Evolutionary conservation across 2,797 vertebrate species (phyloP), one percentile per base, ranked within the genome.

Genomic region (Crotalus adamanteus): DNA sequence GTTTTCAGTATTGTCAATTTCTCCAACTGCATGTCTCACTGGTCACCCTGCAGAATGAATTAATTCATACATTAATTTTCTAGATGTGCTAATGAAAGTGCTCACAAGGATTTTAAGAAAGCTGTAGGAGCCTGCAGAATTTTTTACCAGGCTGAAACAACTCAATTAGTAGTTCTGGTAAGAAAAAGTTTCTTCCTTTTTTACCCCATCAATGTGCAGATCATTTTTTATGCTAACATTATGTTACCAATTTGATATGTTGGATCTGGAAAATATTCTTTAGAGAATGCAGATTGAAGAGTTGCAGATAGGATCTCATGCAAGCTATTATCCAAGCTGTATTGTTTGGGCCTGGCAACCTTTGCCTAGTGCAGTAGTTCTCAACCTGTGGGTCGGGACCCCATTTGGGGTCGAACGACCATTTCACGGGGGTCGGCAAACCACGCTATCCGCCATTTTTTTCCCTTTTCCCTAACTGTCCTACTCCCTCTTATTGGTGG

Each of bases 21-120:
- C 0, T 0, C 0, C 16, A 12, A 26, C 31, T 90, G 26, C 60
- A 25, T 51, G 91, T 3, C n/a, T 42, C 92, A 89, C 78, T 89
- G 37, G 28, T 94, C 20, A 85, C 87, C 91, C 63, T 56, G 89
- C 0, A 90, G 92, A 18, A 55, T 95, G 93, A 93, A 90, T 8
- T 95, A 93, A 95, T 18, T 88, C 53, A 13, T 90, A 0, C 0
- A 93, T 96, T 94, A 90, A 83, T 96, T 95, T 96, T 37, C 42
- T 95, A 99, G 99, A 94, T 99, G 99, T 97, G 98, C 98, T 97
- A 98, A 95, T 96, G 99, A 99, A 95, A 98, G 98, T 11, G 99
- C 98, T 59, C 99, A 99, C 97, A 99, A 99, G 97, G 99, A 99
- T 94, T 99, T 99, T 97, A 99, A 99, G 97, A 99, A 99, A 98